These are phyloP conservation scores for Xerus inauris DNA, from an alignment of 2,113 vertebrate genomes.

Conservation along the genomic window DNA sequence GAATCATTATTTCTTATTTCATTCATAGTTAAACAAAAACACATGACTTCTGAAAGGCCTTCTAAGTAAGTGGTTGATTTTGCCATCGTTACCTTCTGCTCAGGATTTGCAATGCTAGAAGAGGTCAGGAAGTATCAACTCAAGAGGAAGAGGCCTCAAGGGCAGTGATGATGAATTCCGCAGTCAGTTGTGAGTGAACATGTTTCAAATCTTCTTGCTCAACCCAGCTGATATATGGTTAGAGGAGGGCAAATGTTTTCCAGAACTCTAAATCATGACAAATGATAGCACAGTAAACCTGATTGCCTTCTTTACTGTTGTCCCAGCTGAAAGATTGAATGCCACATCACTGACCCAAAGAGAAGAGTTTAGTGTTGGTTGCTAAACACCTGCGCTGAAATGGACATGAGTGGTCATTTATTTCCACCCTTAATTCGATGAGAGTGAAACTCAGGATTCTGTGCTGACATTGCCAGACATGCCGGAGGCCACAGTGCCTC, in stretches of 20 bases:
- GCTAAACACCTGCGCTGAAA: background rate
- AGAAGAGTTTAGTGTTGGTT: background rate
- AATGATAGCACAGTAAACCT: too few species aligned
- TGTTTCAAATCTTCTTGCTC: background rate
- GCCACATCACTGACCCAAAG: background rate
- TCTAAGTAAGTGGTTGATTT: too few species aligned
- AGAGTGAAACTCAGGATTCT: background rate
- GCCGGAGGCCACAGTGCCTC: accelerated
- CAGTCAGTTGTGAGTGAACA: background rate
- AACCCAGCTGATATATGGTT: background rate
- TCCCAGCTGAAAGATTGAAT: background rate
- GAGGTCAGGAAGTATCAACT: background rate
- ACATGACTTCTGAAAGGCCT: background rate
- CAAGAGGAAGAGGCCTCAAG: accelerated
- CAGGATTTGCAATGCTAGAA: background rate
- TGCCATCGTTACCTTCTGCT: background rate
- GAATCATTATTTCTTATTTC: background rate
- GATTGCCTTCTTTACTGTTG: background rate
- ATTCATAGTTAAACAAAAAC: background rate
- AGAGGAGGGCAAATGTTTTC: background rate
- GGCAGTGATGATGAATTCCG: background rate
- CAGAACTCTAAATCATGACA: background rate
- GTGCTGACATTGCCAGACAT: background rate
- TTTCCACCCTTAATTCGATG: background rate
- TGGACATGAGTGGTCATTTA: background rate